Base-by-base conservation (phyloP, 2,797 vertebrate genomes). In the Paramormyrops hopkinsi region DNA sequence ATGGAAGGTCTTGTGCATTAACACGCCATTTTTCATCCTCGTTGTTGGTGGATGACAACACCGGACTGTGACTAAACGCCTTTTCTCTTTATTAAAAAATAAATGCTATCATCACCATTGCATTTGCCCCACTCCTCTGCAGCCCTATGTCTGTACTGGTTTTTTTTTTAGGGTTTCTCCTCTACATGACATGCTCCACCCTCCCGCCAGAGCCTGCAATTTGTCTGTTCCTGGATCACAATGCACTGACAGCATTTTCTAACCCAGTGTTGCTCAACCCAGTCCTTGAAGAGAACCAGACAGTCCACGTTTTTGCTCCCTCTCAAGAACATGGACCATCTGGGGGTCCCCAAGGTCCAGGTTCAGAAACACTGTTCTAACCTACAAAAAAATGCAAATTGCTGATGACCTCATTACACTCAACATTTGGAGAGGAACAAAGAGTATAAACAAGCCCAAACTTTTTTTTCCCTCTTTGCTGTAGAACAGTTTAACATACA, bases 1-100 rank as follows among this genome's bases (percentile, higher is more conserved):
- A 90, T 37, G 86, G 14, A 90, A 90, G 51, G 86, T 83, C 86
- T 29, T 62, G 73, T 84, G 54, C 73, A 88, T 50, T 83, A 83
- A 76, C 22, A 50, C 86, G 56, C 87, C 37, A 82, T 88, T 90
- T 44, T 90, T 90, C 89, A 88, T 48, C 86, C 73, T 4, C 19
- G 8, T 88, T 69, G 22, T 19, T 50, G 6, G 29, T 53, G 1
- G 48, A 76, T 87, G 84, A 53, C 89, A 76, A 50, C 46, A 41
- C 84, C 65, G 8, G 89, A n/a, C 85, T 79, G 37, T 88, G 89
- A 88, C 69, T 88, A 83, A 89, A 73, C n/a, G 37, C 46, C 22
- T 25, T 48, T 89, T 87, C 48, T 87, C 56, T 59, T 41, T 44
- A 25, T 87, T 62, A 46, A 41, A 62, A 87, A 59, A 4, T 11